A percentile compares a stretch with the other conserved stretches of the same genome.
phyloP scores from a whole-genome alignment of 2,797 vertebrate species.

The Tragelaphus oryx region DNA sequence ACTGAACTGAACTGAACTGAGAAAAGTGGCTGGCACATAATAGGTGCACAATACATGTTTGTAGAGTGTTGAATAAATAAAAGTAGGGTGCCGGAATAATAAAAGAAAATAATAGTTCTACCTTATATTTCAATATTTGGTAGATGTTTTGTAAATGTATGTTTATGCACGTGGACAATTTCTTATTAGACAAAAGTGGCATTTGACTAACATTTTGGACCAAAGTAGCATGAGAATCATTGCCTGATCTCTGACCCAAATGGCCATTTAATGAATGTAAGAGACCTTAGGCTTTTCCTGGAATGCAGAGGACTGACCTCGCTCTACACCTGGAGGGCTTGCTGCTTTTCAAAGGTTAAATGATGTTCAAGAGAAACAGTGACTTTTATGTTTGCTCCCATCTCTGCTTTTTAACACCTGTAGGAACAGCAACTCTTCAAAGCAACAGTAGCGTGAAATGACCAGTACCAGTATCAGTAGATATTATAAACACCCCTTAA shows the following conservation, averaged over 20 bases:
- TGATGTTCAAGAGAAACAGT: neutral
- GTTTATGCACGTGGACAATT: neutral
- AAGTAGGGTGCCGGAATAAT: neutral
- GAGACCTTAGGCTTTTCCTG: neutral
- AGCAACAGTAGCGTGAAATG: neutral
- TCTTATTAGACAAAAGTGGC: neutral
- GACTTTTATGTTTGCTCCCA: neutral
- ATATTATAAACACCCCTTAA: neutral
- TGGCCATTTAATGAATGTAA: neutral
- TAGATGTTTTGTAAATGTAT: neutral
- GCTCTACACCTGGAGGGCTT: neutral
- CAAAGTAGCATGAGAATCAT: neutral
- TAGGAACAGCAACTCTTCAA: neutral
- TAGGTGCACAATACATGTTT: neutral
- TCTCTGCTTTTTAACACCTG: neutral
- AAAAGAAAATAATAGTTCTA: neutral
- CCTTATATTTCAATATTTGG: neutral
- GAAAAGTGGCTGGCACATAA: neutral
- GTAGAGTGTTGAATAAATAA: neutral
- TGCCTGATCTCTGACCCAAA: neutral
- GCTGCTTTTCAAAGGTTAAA: neutral
- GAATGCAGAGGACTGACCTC: neutral
- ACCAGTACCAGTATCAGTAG: neutral
- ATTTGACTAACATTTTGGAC: neutral
- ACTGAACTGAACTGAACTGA: neutral